phyloP scores from a whole-genome alignment of 2,113 vertebrate species.

The Athene noctua region DNA sequence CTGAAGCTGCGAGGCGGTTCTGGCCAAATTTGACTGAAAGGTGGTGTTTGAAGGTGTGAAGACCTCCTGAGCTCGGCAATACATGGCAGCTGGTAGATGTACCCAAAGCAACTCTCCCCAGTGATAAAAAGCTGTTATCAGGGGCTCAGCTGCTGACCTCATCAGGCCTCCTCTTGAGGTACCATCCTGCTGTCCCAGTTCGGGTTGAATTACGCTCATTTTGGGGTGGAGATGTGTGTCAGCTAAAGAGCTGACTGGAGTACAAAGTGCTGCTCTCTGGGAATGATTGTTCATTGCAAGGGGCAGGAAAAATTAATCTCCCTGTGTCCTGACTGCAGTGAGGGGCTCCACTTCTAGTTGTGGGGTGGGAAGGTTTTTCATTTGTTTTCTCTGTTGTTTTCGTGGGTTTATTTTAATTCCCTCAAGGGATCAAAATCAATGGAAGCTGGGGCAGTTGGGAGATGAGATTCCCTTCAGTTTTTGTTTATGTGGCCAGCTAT shows the following conservation, averaged over 20 bases:
- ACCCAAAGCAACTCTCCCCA: background rate
- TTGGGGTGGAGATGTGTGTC: background rate
- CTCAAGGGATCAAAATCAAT: background rate
- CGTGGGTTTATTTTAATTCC: background rate
- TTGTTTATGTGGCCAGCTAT: background rate
- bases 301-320: background rate
- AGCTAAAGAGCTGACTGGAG: background rate
- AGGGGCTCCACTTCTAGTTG: background rate
- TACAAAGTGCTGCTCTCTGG: background rate
- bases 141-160: background rate
- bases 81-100: background rate
- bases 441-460: background rate
- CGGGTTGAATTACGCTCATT: background rate
- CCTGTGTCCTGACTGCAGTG: background rate
- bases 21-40: background rate
- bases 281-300: background rate
- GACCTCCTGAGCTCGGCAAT: background rate
- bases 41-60: background rate
- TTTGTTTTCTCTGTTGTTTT: background rate
- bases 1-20: background rate
- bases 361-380: background rate
- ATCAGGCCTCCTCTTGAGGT: background rate
- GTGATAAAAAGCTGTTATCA: background rate
- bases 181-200: background rate
- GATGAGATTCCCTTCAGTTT: background rate